Conservation (phyloP, 1,140 invertebrate genomes). For the Melipona quadrifasciata region DNA sequence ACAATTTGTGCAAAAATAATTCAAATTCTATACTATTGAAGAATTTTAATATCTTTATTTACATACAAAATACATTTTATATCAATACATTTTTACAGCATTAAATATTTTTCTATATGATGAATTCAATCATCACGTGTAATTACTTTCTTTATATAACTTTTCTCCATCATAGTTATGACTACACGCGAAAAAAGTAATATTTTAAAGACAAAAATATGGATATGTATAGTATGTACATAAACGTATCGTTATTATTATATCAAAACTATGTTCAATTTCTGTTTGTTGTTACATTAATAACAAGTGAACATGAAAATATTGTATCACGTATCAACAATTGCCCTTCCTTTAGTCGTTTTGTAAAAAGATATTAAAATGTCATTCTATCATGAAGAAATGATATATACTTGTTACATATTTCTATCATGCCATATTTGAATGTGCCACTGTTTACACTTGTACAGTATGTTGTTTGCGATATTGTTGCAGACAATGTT, state of each 20-base stretch:
- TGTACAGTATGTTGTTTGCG: slow-evolving; percentile 57
- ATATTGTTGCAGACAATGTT: slow-evolving; percentile 43
- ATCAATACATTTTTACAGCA: background rate
- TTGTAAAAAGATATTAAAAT: slow-evolving; percentile 13
- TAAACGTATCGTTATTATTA: slow-evolving; percentile 50
- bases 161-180: slow-evolving; percentile 48
- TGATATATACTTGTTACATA: slow-evolving; percentile 59
- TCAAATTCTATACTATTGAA: background rate
- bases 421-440: slow-evolving; percentile 60
- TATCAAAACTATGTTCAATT: slow-evolving; percentile 56
- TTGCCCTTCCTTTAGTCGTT: slow-evolving; percentile 38
- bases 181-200: slow-evolving; percentile 47
- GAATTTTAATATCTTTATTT: background rate
- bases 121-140: slow-evolving; percentile 57
- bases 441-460: slow-evolving; percentile 51
- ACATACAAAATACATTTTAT: background rate
- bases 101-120: slow-evolving; percentile 54
- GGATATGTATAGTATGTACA: slow-evolving; percentile 67
- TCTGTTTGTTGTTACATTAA: slow-evolving; percentile 58
- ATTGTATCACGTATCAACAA: slow-evolving; percentile 53
- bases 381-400: slow-evolving; percentile 17
- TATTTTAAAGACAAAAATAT: slow-evolving; percentile 60
- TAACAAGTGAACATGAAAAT: slow-evolving; percentile 50
- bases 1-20: background rate
- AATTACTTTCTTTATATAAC: slow-evolving; percentile 55